Evolutionary conservation across 2,888 invertebrate genomes (phyloP).

Genomic region (Criorhina ranunculi): DNA sequence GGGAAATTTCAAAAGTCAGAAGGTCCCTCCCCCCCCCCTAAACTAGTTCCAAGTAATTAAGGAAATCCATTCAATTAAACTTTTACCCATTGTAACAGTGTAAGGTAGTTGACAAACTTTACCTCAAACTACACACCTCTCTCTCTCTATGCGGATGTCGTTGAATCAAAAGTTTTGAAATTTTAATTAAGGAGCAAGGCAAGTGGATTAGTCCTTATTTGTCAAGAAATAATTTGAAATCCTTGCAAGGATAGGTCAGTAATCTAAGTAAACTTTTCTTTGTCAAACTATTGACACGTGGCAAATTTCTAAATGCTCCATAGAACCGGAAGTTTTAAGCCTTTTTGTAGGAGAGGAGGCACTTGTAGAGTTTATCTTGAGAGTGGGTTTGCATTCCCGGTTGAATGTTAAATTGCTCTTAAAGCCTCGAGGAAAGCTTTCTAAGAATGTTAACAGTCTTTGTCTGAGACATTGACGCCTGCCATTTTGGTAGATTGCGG

Average conservation of each 20-base stretch:
- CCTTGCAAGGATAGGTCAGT: not conserved
- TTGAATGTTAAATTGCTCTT: no score
- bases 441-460: no score
- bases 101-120: not conserved
- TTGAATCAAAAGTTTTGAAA: not conserved
- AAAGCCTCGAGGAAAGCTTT: no score
- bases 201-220: not conserved
- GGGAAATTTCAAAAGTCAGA: slow-evolving; percentile 5
- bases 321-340: no score
- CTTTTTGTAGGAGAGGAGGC: no score
- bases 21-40: not conserved
- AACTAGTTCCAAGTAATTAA: slow-evolving; percentile 12
- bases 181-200: slow-evolving; percentile 21
- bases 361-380: no score
- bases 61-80: not conserved
- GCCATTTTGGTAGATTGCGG: no score
- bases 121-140: not conserved
- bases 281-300: no score
- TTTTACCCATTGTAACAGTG: not conserved
- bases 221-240: not conserved
- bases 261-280: slow-evolving; percentile 78
- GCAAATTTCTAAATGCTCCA: no score
- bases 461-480: no score
- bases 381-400: no score
- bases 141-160: no score